phyloP scores from a whole-genome alignment of 2,797 vertebrate species.

The Diceros bicornis region DNA sequence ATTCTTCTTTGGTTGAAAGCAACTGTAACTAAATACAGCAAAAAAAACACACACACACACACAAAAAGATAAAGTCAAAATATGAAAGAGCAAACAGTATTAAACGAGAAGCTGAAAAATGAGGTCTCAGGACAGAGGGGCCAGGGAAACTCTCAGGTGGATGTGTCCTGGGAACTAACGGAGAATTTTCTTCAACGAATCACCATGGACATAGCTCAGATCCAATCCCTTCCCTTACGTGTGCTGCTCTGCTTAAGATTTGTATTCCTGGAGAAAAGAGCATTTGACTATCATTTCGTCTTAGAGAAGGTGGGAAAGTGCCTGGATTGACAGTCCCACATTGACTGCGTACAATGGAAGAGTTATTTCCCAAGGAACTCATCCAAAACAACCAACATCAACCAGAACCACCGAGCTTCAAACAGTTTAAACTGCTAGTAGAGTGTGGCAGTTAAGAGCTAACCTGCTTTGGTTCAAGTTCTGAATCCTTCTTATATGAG shows the following conservation, averaged over 20 bases:
- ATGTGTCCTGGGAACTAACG: background rate
- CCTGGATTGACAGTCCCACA: background rate
- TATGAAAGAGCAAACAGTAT: background rate
- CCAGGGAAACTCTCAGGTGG: background rate
- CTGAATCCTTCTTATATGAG: background rate
- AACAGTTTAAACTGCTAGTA: background rate
- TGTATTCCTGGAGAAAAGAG: background rate
- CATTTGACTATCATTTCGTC: background rate
- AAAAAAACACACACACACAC: background rate
- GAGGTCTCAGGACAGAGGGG: background rate
- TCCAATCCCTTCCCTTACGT: background rate
- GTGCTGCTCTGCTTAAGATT: background rate
- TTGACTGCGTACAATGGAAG: background rate
- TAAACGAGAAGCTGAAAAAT: background rate
- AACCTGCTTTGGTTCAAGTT: background rate
- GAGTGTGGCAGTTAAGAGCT: background rate
- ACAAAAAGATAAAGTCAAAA: background rate
- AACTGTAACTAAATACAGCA: slow-evolving; percentile 12
- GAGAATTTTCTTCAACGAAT: background rate
- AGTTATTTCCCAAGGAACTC: background rate
- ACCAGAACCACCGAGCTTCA: background rate
- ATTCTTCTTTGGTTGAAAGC: background rate
- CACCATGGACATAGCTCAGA: background rate
- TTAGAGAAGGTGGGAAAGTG: background rate
- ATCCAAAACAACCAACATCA: background rate